Evolutionary conservation across 2,113 vertebrate species (phyloP), one percentile per base, ranked within the genome.

Genomic region (Ascaphus truei): DNA sequence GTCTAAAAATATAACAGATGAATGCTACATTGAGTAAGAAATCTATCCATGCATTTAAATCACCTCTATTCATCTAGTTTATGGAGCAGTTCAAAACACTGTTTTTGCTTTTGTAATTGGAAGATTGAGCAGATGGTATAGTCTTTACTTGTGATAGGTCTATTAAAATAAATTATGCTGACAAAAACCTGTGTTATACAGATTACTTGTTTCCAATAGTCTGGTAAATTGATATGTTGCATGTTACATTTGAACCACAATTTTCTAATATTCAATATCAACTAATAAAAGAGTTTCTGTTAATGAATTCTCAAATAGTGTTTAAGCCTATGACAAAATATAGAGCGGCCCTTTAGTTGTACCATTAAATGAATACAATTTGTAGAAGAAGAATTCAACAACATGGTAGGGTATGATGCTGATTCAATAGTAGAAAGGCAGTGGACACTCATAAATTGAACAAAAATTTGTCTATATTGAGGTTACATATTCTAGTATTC

Each of bases 11-110:
- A 71, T 87, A 90, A 90, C 90, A 91, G 89, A 89, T 90, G 90
- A 83, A 81, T 89, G 81, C 86, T 83, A 86, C 80, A 79, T 89
- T 90, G 90, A 89, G 89, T 90, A 90, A 88, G 84, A 86, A 89
- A 91, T 81, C 86, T 82, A 80, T 86, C 86, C 86, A 89, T 90
- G 90, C 88, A 91, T 92, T 92, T 92, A 90, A 92, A 92, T 92
- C 89, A 91, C 63, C 55, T 55, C 62, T 52, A 64, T 64, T 64
- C 90, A 84, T 87, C 81, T 86, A 80, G 68, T 86, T 60, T 31
- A 67, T 73, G 5, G 84, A 56, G 30, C 64, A 43, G 63, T 76
- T 79, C 18, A 62, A 65, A 66, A 2, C 55, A 6, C 64, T 75
- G 12, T 52, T 73, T 75, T 61, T 91, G 90, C 86, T 90, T 91